phyloP scores from a whole-genome alignment of 2,888 invertebrate species.

The Biston stratarius region DNA sequence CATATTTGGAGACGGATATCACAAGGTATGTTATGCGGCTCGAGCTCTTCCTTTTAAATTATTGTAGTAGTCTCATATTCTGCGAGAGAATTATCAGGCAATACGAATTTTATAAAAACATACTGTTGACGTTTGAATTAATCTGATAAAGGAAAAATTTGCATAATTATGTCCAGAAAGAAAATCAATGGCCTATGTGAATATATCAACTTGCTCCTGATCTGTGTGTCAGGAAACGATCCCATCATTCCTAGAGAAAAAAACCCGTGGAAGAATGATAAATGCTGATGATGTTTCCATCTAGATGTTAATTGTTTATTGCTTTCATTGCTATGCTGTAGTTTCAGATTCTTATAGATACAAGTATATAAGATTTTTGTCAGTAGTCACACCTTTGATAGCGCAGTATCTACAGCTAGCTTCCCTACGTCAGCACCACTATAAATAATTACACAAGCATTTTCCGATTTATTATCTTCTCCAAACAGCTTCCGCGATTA shows the following conservation, averaged over 20 bases:
- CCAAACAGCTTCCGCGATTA: slow-evolving; percentile 60
- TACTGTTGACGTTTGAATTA: too few relatives aligned
- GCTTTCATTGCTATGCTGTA: not conserved
- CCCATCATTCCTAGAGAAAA: too few relatives aligned
- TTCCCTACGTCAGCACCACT: slow-evolving; percentile 35
- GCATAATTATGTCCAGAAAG: too few relatives aligned
- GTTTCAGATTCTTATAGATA: too few relatives aligned
- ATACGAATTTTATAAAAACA: too few relatives aligned
- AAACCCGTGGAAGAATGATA: too few relatives aligned
- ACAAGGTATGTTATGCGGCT: not conserved
- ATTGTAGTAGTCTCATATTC: not conserved
- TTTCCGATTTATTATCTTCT: slow-evolving; percentile 60
- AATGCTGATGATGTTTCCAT: too few relatives aligned
- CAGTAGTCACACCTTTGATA: not conserved
- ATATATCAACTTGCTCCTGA: too few relatives aligned
- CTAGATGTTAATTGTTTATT: not conserved
- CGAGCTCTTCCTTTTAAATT: not conserved
- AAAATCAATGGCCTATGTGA: too few relatives aligned
- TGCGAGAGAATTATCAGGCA: not conserved
- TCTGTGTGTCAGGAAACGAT: too few relatives aligned
- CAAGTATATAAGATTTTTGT: not conserved
- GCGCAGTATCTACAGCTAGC: not conserved
- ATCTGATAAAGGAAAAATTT: too few relatives aligned
- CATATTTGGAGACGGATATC: not conserved
- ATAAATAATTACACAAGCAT: slow-evolving; percentile 56